Evolutionary conservation across 2,113 vertebrate genomes (phyloP).

Genomic region (Chaetodon trifascialis): DNA sequence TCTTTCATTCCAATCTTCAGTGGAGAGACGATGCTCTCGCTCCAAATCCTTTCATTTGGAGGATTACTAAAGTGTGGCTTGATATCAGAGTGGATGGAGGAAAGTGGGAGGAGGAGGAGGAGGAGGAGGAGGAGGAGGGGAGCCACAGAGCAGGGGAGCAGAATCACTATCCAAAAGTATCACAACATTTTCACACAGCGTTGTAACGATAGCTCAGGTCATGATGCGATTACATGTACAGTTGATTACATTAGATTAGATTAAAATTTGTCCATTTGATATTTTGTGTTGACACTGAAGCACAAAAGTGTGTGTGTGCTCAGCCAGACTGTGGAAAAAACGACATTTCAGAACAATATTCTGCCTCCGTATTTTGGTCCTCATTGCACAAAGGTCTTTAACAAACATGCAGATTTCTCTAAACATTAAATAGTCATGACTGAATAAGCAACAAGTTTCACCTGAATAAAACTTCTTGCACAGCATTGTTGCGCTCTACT

Average conservation of each 20-base stretch:
- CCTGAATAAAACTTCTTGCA: too few relatives aligned
- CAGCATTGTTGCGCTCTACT: too few relatives aligned
- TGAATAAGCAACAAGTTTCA: background rate
- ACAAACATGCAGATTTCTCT: constrained; percentile 3
- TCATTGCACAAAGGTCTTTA: background rate
- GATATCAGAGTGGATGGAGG: constrained; percentile 75
- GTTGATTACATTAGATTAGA: constrained; percentile 27
- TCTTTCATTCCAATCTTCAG: constrained; percentile 80
- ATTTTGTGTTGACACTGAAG: background rate
- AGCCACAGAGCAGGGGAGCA: constrained; percentile 37
- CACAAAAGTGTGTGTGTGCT: background rate
- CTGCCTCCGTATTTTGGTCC: background rate
- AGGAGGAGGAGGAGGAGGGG: constrained; percentile 22
- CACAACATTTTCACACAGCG: constrained; percentile 63
- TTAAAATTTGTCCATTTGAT: background rate
- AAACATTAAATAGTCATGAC: background rate
- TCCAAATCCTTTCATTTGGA: constrained; percentile 83
- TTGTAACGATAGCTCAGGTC: constrained; percentile 43
- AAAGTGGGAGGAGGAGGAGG: constrained; percentile 17
- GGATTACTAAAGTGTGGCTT: constrained; percentile 82
- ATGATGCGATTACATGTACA: constrained; percentile 18
- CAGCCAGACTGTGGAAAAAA: background rate
- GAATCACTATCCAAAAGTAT: constrained; percentile 67
- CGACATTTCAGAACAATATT: background rate
- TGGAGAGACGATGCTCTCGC: constrained; percentile 74